Base-by-base conservation (phyloP, 2,113 vertebrate genomes). In the Bubalus kerabau region DNA sequence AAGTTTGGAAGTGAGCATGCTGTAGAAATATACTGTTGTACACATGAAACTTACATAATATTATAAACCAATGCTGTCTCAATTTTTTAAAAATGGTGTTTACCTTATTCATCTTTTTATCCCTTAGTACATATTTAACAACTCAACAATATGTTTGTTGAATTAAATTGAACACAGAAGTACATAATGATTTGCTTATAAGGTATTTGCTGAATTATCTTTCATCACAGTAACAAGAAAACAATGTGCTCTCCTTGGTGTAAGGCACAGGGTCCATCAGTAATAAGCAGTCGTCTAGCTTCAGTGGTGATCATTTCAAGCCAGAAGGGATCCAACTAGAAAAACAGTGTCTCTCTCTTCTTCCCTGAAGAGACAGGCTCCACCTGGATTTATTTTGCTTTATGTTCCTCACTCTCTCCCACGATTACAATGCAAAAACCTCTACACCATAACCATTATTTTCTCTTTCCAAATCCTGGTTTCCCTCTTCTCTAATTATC, bases 141-240 rank as follows among this genome's bases (percentile, higher is more conserved):
- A 67, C 40, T 67, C 23, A 67, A 26, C 40, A 26, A 32, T 13
- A 95, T 32, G 16, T 71, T 46, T 59, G 32, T 4, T 48, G 46
- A 97, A 84, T 57, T 62, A 87, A 94, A 92, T 12, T 50, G 50
- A 59, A 96, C 60, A 87, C 15, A 95, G 52, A 94, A 97, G 59
- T 54, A 67, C 11, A 2, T 50, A 56, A 86, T 12, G 64, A 88
- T 67, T 23, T 59, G 62, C 84, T 40, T 84, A 87, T 12, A 94
- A 11, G 32, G 23, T 28, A 64, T 13, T 76, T 11, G 16, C 86
- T 62, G 64, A 62, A 43, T 83, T 76, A 67, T 82, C 71, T 67
- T 87, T 67, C 88, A 88, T 56, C 36, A 50, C 43, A 36, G 19
- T 15, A 88, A 67, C 10, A 26, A 86, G 48, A 91, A 87, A 91